Evolutionary conservation across 2,888 invertebrate genomes (phyloP).

Genomic region (Pammene aurita): DNA sequence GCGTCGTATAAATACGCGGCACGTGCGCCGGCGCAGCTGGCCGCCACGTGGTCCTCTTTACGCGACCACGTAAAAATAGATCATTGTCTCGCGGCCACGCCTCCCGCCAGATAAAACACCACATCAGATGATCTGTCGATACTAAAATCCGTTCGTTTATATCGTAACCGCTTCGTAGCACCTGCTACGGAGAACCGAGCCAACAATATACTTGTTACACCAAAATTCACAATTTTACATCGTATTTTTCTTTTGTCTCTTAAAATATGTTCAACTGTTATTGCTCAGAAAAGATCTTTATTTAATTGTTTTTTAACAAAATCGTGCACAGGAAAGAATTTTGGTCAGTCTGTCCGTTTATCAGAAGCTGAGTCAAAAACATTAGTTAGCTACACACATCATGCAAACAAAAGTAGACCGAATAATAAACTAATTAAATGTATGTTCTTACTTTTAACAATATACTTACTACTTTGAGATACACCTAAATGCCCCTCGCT

Average conservation of each 20-base stretch:
- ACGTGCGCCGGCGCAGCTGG: conserved; percentile 81
- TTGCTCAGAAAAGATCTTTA: conserved; percentile 9
- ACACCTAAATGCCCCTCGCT: conserved; percentile 57
- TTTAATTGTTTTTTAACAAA: conserved; percentile 9
- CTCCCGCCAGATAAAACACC: conserved; percentile 79
- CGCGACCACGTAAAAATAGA: conserved; percentile 77
- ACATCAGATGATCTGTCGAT: conserved; percentile 75
- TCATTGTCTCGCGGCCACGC: conserved; percentile 78
- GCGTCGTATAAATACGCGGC: conserved; percentile 74
- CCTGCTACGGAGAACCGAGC: conserved; percentile 48
- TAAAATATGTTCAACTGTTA: conserved; percentile 26
- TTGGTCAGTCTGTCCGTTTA: too few species aligned
- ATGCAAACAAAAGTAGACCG: background rate
- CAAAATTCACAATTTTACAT: conserved; percentile 27
- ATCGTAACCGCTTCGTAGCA: conserved; percentile 60
- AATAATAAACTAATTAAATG: background rate
- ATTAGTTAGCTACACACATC: too few species aligned
- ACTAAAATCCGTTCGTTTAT: conserved; percentile 69
- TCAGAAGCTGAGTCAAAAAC: too few species aligned
- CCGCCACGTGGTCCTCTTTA: conserved; percentile 79
- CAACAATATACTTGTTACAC: conserved; percentile 30
- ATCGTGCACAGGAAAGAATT: background rate
- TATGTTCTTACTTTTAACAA: conserved; percentile 46
- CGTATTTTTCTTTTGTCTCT: conserved; percentile 35
- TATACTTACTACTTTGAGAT: conserved; percentile 56